Evolutionary conservation across 2,888 invertebrate species (phyloP).

Genomic region (Globia sparganii): DNA sequence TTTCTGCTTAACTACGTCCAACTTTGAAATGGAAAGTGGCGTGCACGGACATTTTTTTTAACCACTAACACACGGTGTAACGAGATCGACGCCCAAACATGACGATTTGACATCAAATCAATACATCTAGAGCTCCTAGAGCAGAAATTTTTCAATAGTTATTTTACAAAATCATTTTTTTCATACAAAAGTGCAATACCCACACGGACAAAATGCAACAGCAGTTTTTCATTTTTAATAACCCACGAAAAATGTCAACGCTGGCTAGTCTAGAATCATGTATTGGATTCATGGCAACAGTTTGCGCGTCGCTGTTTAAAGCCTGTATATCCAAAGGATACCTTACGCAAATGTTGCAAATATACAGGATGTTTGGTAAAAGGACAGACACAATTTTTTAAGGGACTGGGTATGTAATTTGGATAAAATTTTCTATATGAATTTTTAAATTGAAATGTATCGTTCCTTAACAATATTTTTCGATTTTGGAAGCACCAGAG

Average conservation of each 20-base stretch:
- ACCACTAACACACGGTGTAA: not conserved
- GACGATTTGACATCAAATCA: not conserved
- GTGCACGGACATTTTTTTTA: too few species aligned
- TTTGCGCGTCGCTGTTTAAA: not conserved
- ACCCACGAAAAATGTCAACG: too few species aligned
- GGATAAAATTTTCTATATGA: too few species aligned
- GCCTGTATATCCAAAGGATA: not conserved
- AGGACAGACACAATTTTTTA: too few species aligned
- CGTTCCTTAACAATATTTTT: too few species aligned
- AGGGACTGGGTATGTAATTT: too few species aligned
- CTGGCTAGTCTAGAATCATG: not conserved
- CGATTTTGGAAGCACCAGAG: not conserved
- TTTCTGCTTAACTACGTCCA: too few species aligned
- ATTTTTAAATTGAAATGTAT: too few species aligned
- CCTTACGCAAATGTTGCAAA: not conserved
- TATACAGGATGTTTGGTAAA: too few species aligned
- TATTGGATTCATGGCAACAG: not conserved
- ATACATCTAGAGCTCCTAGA: too few species aligned
- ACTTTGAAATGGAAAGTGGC: not conserved
- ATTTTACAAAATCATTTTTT: too few species aligned
- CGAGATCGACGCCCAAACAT: not conserved
- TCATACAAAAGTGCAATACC: not conserved
- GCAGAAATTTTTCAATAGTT: too few species aligned
- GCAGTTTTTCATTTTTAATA: not conserved
- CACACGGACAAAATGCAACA: not conserved